Percentiles rank a stretch among this genome's conserved stretches.
Evolutionary conservation across 2,113 vertebrate species (phyloP).

Genomic region (Dromiciops gliroides): DNA sequence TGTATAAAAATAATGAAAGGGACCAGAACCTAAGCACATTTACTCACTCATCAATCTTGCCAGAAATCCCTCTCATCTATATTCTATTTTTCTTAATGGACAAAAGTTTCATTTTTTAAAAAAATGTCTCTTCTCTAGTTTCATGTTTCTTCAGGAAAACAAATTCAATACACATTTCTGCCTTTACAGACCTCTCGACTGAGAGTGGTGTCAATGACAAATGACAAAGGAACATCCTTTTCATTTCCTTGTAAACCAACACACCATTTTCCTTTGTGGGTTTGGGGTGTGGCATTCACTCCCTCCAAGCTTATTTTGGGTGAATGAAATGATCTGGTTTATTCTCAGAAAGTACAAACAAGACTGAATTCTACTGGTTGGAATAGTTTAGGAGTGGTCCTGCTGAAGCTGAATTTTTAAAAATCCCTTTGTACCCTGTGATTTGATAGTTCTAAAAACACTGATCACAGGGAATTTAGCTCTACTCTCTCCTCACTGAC

Average conservation of each 20-base stretch:
- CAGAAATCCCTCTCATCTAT: not conserved
- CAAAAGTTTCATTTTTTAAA: not conserved
- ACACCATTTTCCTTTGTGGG: not conserved
- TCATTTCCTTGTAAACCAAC: not conserved
- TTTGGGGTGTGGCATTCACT: not conserved
- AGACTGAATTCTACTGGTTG: constrained; percentile 23
- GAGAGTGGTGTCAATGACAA: not conserved
- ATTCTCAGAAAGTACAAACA: constrained; percentile 15
- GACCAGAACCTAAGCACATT: not conserved
- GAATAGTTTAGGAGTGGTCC: not conserved
- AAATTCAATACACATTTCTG: not conserved
- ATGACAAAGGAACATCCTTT: not conserved
- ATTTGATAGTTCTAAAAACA: constrained; percentile 17
- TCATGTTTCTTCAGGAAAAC: not conserved
- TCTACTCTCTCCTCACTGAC: not conserved
- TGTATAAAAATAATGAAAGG: not conserved
- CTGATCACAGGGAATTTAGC: constrained; percentile 5
- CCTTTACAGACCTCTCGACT: not conserved
- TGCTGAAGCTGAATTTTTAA: not conserved
- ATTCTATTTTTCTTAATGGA: not conserved
- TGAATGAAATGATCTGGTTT: constrained; percentile 44
- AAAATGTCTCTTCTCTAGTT: constrained; percentile 23
- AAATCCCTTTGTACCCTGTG: not conserved
- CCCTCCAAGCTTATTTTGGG: not conserved
- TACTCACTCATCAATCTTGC: not conserved